Percentiles rank a stretch among this genome's conserved stretches.
Evolutionary conservation across 2,888 invertebrate genomes (phyloP).

Genomic region (Thysanoteuthis rhombus): DNA sequence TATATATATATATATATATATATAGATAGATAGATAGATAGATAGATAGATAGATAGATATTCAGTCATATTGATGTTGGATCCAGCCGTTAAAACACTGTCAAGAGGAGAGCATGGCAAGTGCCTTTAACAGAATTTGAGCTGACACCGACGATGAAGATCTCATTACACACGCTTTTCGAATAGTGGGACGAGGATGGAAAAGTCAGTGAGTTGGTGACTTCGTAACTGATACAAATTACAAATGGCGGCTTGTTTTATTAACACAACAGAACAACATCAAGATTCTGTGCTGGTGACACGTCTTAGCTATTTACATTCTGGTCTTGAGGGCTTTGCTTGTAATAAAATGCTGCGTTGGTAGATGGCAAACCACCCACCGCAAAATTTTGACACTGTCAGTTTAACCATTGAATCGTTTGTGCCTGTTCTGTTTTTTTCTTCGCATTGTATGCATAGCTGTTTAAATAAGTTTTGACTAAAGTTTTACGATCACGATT

Average conservation of each 20-base stretch:
- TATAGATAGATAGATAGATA: neutral
- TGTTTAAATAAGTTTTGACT: neutral
- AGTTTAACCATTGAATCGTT: neutral
- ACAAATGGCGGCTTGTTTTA: neutral
- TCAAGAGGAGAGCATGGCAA: neutral
- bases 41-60: neutral
- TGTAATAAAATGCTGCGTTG: neutral
- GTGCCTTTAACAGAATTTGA: neutral
- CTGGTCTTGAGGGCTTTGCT: neutral
- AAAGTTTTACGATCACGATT: too few relatives aligned
- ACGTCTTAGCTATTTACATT: neutral
- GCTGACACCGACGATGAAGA: neutral
- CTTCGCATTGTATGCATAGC: neutral
- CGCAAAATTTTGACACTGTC: neutral
- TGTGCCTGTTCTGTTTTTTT: neutral
- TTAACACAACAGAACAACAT: neutral
- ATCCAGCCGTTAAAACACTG: neutral
- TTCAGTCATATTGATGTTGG: neutral
- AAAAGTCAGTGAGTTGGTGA: neutral
- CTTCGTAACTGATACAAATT: conserved; percentile 12
- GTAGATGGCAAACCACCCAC: neutral
- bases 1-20: neutral
- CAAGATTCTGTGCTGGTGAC: neutral
- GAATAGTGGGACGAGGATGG: neutral
- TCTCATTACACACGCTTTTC: neutral